A percentile compares a stretch with the other conserved stretches of the same genome.
Evolutionary conservation across 92 coral and sea anemone species (phyloP).

Genomic region (Bergia sp.): DNA sequence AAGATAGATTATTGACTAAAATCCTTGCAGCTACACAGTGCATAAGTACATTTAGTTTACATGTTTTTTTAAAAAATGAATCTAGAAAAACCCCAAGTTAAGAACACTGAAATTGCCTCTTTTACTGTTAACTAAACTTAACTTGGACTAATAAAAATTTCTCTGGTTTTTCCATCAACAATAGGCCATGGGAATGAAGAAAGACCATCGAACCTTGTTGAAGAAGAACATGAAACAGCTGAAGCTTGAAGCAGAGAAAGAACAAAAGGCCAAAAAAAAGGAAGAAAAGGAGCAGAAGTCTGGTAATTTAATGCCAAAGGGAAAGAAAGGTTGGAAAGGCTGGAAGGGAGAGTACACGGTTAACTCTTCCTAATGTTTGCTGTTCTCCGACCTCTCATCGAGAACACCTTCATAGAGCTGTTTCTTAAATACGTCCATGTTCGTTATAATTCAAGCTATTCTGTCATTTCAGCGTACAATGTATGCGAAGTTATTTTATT

Average conservation of each 20-base stretch:
- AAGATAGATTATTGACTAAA: too few species aligned
- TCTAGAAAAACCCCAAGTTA: too few species aligned
- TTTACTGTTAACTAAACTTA: background rate
- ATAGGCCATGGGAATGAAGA: slow-evolving; percentile 87
- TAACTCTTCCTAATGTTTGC: background rate
- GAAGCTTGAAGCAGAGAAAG: slow-evolving; percentile 80
- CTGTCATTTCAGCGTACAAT: background rate
- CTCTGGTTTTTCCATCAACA: background rate
- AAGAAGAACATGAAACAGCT: slow-evolving; percentile 90
- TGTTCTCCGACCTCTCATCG: background rate
- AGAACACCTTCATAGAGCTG: background rate
- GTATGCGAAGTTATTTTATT: background rate
- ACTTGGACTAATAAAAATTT: background rate
- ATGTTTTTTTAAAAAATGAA: too few species aligned
- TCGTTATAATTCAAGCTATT: background rate
- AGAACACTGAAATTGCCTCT: background rate
- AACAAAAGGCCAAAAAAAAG: slow-evolving; percentile 81
- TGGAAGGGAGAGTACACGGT: slow-evolving; percentile 89
- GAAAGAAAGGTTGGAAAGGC: slow-evolving; percentile 51
- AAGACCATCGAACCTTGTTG: slow-evolving; percentile 72
- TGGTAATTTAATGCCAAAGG: slow-evolving; percentile 48
- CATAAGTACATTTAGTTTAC: background rate
- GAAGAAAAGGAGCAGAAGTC: slow-evolving; percentile 76
- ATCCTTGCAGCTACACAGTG: too few species aligned
- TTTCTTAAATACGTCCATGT: background rate